Evolutionary conservation across 2,888 invertebrate genomes (phyloP), one percentile per base, ranked within the genome.

Genomic region (Beris chalybata): DNA sequence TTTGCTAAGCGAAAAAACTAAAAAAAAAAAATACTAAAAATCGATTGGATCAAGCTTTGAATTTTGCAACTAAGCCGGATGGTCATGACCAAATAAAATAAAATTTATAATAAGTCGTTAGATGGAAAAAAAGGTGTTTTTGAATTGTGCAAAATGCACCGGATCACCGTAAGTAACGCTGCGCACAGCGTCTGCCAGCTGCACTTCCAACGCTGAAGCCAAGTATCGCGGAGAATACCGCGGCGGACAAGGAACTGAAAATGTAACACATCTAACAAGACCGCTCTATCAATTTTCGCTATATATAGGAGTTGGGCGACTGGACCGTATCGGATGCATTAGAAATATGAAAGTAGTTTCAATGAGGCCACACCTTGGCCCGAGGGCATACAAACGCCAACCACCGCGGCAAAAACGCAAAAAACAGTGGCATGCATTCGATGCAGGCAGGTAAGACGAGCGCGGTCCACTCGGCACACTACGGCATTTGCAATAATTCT

Each of bases 331-430:
- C 67, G 67, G 70, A 67, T 69, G 69, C 67, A 66, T 65, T 65
- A 68, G 66, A 74, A 76, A 76, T 76, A 76, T 76, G 76, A 76
- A 76, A 76, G 76, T 76, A 76, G 76, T 76, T 76, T 74, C 76
- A 76, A 76, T 75, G 74, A 74, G 76, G 75, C 75, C 76, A 76
- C 76, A 76, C 76, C 76, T 76, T 73, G 73, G 73, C 72, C 73
- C 69, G 70, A 71, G 72, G 72, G 72, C 65, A 65, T 57, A 47
- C 64, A 64, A 64, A 64, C 64, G 64, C 54, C 64, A 64, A 55
- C 64, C 45, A 56, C 54, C 32, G 9, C 45, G 29, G 64, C 64
- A 55, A 48, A 47, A 65, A 22, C 5, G 15, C 9, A 53, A 22
- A 64, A 56, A 65, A 65, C 64, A 56, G 55, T 54, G 55, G 55